phyloP scores from a whole-genome alignment of 2,797 vertebrate species.

The Hippocampus kuda region DNA sequence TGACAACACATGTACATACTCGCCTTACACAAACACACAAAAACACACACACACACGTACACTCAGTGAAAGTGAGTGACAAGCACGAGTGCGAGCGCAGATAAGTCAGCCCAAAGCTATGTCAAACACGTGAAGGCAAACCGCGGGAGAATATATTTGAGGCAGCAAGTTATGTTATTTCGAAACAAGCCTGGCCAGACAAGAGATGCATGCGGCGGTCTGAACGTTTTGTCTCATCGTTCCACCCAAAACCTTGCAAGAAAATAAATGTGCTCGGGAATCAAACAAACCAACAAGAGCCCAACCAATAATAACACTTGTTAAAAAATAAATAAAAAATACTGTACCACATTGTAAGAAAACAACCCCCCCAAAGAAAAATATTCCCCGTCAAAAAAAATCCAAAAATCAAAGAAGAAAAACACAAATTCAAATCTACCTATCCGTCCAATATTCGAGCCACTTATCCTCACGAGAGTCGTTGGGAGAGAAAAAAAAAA shows the following conservation, averaged over 20 bases:
- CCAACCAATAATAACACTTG: too few relatives aligned
- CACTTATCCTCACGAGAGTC: too few relatives aligned
- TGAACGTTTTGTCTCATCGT: neutral
- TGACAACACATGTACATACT: constrained; percentile 38
- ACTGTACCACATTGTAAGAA: too few relatives aligned
- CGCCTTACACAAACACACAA: constrained; percentile 31
- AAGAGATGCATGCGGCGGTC: constrained; percentile 3
- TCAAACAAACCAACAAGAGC: neutral
- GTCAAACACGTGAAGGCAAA: constrained; percentile 9
- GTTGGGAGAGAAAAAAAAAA: too few relatives aligned
- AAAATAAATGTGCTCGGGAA: too few relatives aligned
- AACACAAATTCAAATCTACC: too few relatives aligned
- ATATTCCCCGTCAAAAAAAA: too few relatives aligned
- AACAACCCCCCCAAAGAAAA: too few relatives aligned
- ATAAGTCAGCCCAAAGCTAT: constrained; percentile 32
- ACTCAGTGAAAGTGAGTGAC: constrained; percentile 20
- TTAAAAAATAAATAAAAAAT: too few relatives aligned
- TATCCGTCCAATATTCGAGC: too few relatives aligned
- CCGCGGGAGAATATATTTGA: neutral
- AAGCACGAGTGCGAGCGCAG: constrained; percentile 28
- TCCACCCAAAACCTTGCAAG: neutral
- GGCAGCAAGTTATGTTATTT: neutral
- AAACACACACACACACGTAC: constrained; percentile 32
- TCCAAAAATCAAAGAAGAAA: too few relatives aligned
- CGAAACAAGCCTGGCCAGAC: neutral